Percentiles rank a stretch among this genome's conserved stretches.
These are phyloP conservation scores for Solenopsis invicta DNA, from an alignment of 1,140 invertebrate genomes.

Conservation along the genomic window DNA sequence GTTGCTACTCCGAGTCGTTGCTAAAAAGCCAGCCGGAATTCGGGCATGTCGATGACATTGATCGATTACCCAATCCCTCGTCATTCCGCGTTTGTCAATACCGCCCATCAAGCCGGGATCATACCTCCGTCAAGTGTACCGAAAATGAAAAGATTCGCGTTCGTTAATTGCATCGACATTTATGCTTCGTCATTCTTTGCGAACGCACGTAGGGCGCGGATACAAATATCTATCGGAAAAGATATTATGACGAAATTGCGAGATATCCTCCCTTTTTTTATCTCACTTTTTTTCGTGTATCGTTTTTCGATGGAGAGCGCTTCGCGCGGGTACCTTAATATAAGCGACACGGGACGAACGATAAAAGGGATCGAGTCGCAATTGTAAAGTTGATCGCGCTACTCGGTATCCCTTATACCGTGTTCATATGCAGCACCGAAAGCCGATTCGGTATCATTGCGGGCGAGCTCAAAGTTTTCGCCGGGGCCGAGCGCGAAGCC, in stretches of 20 bases:
- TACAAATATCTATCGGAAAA: slow-evolving; percentile 28
- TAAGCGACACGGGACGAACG: slow-evolving; percentile 16
- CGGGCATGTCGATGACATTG: slow-evolving; percentile 58
- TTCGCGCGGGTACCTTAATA: slow-evolving; percentile 19
- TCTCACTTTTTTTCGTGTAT: background rate
- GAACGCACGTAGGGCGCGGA: background rate
- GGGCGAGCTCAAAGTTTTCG: background rate
- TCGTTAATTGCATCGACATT: slow-evolving; percentile 64
- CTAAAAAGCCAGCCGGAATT: slow-evolving; percentile 50
- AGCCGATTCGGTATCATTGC: background rate
- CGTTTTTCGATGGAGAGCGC: slow-evolving; percentile 24
- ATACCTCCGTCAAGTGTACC: slow-evolving; percentile 55
- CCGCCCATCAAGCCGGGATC: slow-evolving; percentile 38
- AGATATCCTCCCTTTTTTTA: background rate
- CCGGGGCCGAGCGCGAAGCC: background rate
- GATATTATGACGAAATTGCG: slow-evolving; percentile 42
- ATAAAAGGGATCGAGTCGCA: slow-evolving; percentile 42
- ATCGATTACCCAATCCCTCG: slow-evolving; percentile 61
- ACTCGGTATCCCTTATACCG: slow-evolving; percentile 7
- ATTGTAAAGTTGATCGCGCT: slow-evolving; percentile 39
- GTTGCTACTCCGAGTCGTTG: background rate
- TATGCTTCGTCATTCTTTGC: slow-evolving; percentile 32
- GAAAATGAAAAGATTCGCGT: slow-evolving; percentile 66
- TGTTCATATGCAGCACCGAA: background rate
- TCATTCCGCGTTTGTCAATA: slow-evolving; percentile 53